A percentile compares a stretch with the other conserved stretches of the same genome.
These are phyloP conservation scores for Petromus typicus DNA, from an alignment of 2,113 vertebrate genomes.

Conservation along the genomic window DNA sequence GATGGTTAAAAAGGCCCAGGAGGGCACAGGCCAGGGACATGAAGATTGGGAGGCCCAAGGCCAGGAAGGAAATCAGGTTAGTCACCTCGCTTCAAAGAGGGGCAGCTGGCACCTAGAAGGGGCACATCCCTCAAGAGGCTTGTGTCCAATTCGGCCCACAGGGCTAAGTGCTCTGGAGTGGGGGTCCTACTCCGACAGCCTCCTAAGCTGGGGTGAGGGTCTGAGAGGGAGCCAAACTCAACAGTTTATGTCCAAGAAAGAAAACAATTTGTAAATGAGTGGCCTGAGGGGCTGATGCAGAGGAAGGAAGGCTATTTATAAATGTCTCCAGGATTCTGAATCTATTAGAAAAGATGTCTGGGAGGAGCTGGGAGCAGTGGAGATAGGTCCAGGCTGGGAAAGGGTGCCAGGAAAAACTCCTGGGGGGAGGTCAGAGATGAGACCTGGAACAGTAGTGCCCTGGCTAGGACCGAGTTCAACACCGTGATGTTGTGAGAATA, in stretches of 20 bases:
- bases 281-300: not conserved
- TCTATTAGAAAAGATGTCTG: conserved; percentile 73
- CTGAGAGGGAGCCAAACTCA: not conserved
- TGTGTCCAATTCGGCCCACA: not conserved
- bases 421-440: conserved; percentile 67
- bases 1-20: not conserved
- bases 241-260: conserved; percentile 5
- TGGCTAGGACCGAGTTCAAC: conserved; percentile 72
- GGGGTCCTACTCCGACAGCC: not conserved
- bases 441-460: conserved; percentile 1
- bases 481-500: conserved; percentile 59
- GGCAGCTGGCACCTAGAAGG: not conserved
- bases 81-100: conserved; percentile 1
- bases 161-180: not conserved
- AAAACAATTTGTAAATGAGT: conserved; percentile 40
- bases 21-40: not conserved
- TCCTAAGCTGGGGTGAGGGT: not conserved
- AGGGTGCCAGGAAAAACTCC: conserved; percentile 73
- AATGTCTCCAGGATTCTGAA: conserved; percentile 67
- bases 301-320: conserved; percentile 78
- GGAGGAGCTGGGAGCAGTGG: conserved; percentile 61
- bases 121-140: not conserved
- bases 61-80: not conserved
- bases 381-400: conserved; percentile 72
- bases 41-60: not conserved